Conservation (phyloP, 2,888 invertebrate species). For the Graphium colonna region DNA sequence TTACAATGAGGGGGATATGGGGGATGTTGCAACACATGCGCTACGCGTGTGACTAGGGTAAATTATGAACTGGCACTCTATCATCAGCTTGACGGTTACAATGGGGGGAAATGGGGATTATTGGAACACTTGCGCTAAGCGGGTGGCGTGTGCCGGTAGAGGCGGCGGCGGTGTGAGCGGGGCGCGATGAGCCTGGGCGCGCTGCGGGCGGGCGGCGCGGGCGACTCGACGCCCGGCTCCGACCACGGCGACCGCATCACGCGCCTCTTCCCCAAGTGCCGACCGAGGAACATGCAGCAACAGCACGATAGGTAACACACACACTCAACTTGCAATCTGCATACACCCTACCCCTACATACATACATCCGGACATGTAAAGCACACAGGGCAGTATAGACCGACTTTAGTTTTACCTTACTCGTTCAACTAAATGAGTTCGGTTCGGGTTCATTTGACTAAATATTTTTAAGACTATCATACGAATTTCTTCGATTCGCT, state of each 20-base stretch:
- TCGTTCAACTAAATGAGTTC: no score
- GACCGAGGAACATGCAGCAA: constrained; percentile 82
- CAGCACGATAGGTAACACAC: constrained; percentile 62
- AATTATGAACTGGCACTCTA: no score
- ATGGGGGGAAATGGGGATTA: no score
- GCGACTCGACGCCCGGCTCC: constrained; percentile 76
- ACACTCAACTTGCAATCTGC: constrained; percentile 1
- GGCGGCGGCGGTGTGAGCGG: constrained; percentile 61
- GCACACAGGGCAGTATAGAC: no score
- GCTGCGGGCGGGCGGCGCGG: constrained; percentile 71
- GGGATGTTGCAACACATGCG: no score
- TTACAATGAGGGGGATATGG: no score
- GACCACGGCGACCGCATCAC: constrained; percentile 87
- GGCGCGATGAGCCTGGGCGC: constrained; percentile 71
- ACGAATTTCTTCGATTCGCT: no score
- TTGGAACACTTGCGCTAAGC: constrained; percentile 39
- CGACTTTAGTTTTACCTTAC: no score
- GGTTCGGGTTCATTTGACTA: no score
- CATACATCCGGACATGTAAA: neutral
- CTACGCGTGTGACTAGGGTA: no score
- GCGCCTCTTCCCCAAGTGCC: constrained; percentile 92
- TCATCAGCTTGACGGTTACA: no score
- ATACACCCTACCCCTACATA: neutral
- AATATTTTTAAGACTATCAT: no score
- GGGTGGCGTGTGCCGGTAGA: constrained; percentile 60